A percentile compares a stretch with the other conserved stretches of the same genome.
These are phyloP conservation scores for Clupea harengus DNA, from an alignment of 2,113 vertebrate genomes.

Conservation along the genomic window DNA sequence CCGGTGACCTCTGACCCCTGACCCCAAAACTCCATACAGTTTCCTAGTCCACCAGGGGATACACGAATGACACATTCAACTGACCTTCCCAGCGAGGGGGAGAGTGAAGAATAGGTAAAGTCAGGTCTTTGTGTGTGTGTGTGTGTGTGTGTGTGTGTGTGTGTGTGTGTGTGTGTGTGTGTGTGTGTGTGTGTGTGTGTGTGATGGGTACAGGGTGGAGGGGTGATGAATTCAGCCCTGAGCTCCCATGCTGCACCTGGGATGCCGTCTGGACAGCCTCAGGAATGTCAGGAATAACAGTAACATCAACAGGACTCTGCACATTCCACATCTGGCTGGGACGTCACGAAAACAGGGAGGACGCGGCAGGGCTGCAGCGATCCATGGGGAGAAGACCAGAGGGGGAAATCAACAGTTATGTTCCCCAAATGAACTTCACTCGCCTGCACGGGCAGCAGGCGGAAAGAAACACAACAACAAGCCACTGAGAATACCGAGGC, in stretches of 20 bases:
- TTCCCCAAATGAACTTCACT: conserved; percentile 1
- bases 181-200: neutral
- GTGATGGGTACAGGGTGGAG: conserved; percentile 1
- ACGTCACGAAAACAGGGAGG: conserved; percentile 54
- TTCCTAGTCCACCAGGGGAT: neutral
- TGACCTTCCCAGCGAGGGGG: neutral
- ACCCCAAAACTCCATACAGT: neutral
- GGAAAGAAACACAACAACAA: conserved; percentile 23
- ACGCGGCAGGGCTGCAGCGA: neutral
- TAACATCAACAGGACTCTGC: conserved; percentile 64
- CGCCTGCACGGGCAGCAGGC: conserved; percentile 30
- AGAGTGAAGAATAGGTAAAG: neutral
- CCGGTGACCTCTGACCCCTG: neutral
- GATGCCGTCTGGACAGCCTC: conserved; percentile 54
- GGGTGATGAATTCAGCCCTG: conserved; percentile 30
- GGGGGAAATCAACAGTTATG: neutral
- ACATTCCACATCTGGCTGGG: conserved; percentile 73
- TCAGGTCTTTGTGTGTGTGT: neutral
- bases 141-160: no score
- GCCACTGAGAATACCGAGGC: no score
- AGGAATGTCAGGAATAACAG: conserved; percentile 72
- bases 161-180: no score
- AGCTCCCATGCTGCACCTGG: conserved; percentile 60
- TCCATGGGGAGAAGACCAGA: neutral
- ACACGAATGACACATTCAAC: neutral